These are phyloP conservation scores for Ceyx melanurus DNA, from an alignment of 2,113 vertebrate species.

Conservation along the genomic window DNA sequence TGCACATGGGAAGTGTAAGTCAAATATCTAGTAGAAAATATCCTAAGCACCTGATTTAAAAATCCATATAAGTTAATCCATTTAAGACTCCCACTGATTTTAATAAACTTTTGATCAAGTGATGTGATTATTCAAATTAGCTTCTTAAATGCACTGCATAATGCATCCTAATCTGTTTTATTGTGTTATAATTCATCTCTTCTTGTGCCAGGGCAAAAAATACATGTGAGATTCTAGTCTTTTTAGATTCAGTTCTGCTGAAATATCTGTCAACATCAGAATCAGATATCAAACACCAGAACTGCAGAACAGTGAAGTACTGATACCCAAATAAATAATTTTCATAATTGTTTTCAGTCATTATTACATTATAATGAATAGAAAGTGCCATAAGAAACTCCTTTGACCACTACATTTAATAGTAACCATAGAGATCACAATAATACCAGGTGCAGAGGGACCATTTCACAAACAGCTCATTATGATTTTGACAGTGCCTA, in stretches of 20 bases:
- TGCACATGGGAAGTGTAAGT: background rate
- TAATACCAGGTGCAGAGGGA: background rate
- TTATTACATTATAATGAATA: background rate
- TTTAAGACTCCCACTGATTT: background rate
- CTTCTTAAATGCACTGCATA: constrained; percentile 24
- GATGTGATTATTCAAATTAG: constrained; percentile 29
- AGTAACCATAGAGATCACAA: background rate
- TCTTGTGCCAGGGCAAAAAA: background rate
- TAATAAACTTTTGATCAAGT: constrained; percentile 32
- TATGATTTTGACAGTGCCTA: background rate
- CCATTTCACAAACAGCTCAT: background rate
- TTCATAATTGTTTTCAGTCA: background rate
- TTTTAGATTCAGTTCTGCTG: background rate
- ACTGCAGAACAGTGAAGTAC: background rate
- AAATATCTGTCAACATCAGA: background rate
- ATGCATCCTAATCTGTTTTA: background rate
- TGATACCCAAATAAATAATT: background rate
- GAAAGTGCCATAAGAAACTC: background rate
- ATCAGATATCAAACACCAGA: background rate
- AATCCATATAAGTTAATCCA: background rate
- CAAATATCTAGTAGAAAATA: background rate
- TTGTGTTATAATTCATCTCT: background rate
- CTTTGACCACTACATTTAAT: background rate
- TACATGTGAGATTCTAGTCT: background rate
- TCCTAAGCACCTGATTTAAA: background rate